Percentiles rank a stretch among this genome's conserved stretches.
These are phyloP conservation scores for Sebastes taczanowskii DNA, from an alignment of 2,797 vertebrate genomes.

Conservation along the genomic window DNA sequence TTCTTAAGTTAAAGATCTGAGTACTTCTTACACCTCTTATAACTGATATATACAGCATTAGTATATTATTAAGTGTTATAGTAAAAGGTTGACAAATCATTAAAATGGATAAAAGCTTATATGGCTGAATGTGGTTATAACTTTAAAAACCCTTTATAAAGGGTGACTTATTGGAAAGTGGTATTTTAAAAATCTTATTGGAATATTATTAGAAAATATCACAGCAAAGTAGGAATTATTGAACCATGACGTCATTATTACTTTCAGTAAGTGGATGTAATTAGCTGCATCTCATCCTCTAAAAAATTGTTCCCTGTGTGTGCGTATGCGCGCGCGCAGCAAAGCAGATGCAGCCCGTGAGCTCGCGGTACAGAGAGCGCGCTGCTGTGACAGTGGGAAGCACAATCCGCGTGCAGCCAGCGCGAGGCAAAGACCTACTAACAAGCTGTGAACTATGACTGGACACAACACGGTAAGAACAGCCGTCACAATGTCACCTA, in stretches of 20 bases:
- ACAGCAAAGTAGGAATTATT: not conserved
- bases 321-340: constrained; percentile 11
- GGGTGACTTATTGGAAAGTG: not conserved
- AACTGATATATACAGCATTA: not conserved
- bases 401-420: constrained; percentile 56
- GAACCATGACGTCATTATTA: not conserved
- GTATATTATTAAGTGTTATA: not conserved
- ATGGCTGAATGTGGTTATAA: not conserved
- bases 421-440: constrained; percentile 43
- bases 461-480: constrained; percentile 52
- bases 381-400: constrained; percentile 43
- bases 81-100: not conserved
- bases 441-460: constrained; percentile 25
- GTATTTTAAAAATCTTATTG: not conserved
- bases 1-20: not conserved
- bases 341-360: constrained; percentile 17
- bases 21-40: too few species aligned
- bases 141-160: not conserved
- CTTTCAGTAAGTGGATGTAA: not conserved
- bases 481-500: not conserved
- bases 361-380: constrained; percentile 26
- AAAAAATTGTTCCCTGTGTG: not conserved
- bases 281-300: not conserved
- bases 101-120: not conserved
- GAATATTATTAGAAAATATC: not conserved